A percentile compares a stretch with the other conserved stretches of the same genome.
Evolutionary conservation across 2,888 invertebrate species (phyloP).

Genomic region (Caenorhabditis angaria): DNA sequence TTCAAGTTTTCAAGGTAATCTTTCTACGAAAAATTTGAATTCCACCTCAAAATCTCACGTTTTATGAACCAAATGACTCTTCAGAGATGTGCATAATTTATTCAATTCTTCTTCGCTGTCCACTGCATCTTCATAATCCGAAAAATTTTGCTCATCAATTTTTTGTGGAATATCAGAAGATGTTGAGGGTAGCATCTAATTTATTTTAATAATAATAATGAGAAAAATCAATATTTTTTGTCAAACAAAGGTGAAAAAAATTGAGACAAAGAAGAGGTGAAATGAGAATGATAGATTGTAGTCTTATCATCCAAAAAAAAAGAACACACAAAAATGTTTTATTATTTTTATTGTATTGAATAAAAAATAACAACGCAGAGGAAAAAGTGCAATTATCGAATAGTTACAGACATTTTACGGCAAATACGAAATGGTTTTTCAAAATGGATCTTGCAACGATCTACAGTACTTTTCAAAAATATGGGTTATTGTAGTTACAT

Average conservation of each 20-base stretch:
- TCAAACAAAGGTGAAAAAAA: slow-evolving; percentile 8
- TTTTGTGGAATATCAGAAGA: slow-evolving; percentile 23
- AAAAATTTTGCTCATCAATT: slow-evolving; percentile 24
- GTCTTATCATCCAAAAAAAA: slow-evolving; percentile 3
- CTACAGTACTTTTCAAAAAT: too few relatives aligned
- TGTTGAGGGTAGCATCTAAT: slow-evolving; percentile 35
- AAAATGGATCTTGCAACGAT: too few relatives aligned
- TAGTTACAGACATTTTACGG: too few relatives aligned
- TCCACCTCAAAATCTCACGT: slow-evolving; percentile 3
- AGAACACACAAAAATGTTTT: neutral
- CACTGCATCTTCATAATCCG: slow-evolving; percentile 44
- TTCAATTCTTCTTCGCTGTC: slow-evolving; percentile 34
- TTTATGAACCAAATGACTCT: slow-evolving; percentile 20
- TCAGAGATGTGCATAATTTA: slow-evolving; percentile 27
- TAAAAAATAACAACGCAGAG: too few relatives aligned
- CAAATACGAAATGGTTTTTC: too few relatives aligned
- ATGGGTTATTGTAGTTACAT: too few relatives aligned
- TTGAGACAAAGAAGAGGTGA: slow-evolving; percentile 1
- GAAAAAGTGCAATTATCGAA: too few relatives aligned
- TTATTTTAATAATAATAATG: neutral
- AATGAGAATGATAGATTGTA: slow-evolving; percentile 7
- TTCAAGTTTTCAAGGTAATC: slow-evolving; percentile 12
- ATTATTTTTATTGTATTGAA: neutral
- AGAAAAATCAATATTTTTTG: neutral
- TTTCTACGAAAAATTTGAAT: too few relatives aligned